A percentile compares a stretch with the other conserved stretches of the same genome.
phyloP scores from a whole-genome alignment of 1,140 invertebrate species.

The Bursaphelenchus mucronatus region DNA sequence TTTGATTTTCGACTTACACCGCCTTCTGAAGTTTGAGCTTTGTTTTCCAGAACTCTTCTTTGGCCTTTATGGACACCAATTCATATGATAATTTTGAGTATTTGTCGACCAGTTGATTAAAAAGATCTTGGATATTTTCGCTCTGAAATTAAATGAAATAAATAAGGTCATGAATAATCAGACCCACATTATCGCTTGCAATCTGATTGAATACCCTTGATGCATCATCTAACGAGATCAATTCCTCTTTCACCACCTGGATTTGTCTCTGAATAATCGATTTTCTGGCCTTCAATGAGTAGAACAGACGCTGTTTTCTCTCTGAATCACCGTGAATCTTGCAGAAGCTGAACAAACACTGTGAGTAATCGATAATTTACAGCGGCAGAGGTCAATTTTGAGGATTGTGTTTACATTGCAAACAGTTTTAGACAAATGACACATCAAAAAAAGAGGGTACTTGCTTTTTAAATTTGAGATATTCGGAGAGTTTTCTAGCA shows the following conservation, averaged over 20 bases:
- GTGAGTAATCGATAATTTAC: background rate
- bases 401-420: background rate
- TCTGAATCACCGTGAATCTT: slow-evolving; percentile 28
- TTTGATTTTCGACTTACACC: background rate
- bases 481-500: slow-evolving; percentile 9
- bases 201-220: slow-evolving; percentile 22
- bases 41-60: background rate
- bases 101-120: slow-evolving; percentile 9
- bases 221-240: slow-evolving; percentile 18
- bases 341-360: slow-evolving; percentile 24
- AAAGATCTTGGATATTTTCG: slow-evolving; percentile 22
- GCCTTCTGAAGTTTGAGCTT: background rate
- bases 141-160: slow-evolving; percentile 24
- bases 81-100: background rate
- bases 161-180: background rate
- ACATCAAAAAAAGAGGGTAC: background rate
- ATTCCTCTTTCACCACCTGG: slow-evolving; percentile 20
- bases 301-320: slow-evolving; percentile 35
- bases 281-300: slow-evolving; percentile 26
- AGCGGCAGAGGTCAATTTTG: background rate
- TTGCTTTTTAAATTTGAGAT: slow-evolving; percentile 16
- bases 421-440: background rate
- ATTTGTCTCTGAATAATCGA: slow-evolving; percentile 34
- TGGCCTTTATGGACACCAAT: no score
- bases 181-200: slow-evolving; percentile 4